Base-by-base conservation (phyloP, 92 coral and sea anemone genomes). In the Paramuricea clavata region DNA sequence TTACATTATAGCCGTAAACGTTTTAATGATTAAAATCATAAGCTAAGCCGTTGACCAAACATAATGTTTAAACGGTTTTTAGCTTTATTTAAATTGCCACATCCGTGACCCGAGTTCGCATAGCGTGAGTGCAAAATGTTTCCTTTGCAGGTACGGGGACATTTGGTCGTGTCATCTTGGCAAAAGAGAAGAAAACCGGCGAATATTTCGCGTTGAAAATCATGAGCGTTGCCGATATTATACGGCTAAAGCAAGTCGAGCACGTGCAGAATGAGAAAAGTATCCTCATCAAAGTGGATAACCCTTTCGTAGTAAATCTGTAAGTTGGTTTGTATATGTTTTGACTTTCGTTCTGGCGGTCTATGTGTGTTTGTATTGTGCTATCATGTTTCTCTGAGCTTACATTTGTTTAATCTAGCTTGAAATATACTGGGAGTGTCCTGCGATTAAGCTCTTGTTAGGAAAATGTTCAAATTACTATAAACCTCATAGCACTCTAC, bases 221-320 rank as follows among this genome's bases (percentile, higher is more conserved):
- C 59, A 96, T 96, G 99, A 96, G 93, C 83, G 93, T 96, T 47
- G 89, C 98, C 70, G 99, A 96, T 86, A 98, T 96, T 52, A 96
- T 96, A 87, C 94, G 99, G 80, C 89, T 96, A 26, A 96, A 96
- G 70, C 99, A 96, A 91, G 99, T 96, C 36, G 99, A 96, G 81
- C 99, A 96, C 84, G 99, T 96, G 31, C 99, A 96, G 75, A 96
- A 96, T 81, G 99, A 96, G 92, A 96, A 96, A 85, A 88, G 86
- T 32, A 96, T 96, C 72, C 90, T 96, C 12, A 88, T 93, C 71
- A 89, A 90, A 88, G 95, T 96, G 65, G 99, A 96, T 17, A 97
- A 96, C 54, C 99, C 99, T 26, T 96, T 96, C 89, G 92, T 96
- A 19, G 99, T 96, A 32, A 96, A 96, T 60, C 91, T 96, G 99